Evolutionary conservation across 2,113 vertebrate species (phyloP).

Genomic region (Otolemur garnettii): DNA sequence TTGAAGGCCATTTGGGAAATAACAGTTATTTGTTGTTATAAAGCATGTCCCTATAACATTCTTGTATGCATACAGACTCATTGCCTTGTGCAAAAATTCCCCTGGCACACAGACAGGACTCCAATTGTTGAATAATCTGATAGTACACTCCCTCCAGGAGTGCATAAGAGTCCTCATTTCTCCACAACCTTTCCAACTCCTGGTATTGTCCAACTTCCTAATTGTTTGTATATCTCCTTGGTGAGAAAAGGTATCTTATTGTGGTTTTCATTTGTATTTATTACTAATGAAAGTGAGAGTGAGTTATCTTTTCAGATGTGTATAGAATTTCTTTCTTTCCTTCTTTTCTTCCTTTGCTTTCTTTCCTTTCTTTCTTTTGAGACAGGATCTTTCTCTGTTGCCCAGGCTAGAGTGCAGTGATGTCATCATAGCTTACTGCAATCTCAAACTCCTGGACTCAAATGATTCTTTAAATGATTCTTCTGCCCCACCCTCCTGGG

Average conservation of each 20-base stretch:
- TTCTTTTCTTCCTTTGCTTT: too few species aligned
- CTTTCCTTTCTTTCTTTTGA: too few species aligned
- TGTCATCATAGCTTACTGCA: too few species aligned
- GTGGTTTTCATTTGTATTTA: not conserved
- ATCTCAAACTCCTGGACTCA: too few species aligned
- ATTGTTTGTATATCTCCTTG: not conserved
- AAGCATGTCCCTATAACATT: not conserved
- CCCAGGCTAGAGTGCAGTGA: too few species aligned
- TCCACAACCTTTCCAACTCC: not conserved
- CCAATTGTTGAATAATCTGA: not conserved
- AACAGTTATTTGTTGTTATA: not conserved
- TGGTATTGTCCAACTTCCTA: not conserved
- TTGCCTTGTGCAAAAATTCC: not conserved
- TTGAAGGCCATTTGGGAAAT: not conserved
- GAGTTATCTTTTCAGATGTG: not conserved
- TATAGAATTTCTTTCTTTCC: not conserved
- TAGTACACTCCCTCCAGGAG: not conserved
- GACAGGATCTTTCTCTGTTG: too few species aligned
- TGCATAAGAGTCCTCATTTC: not conserved
- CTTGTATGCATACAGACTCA: not conserved
- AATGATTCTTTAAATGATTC: too few species aligned
- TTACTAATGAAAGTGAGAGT: not conserved
- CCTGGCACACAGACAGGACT: not conserved
- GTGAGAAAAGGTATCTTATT: slow-evolving; percentile 24
- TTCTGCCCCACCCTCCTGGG: too few species aligned